These are phyloP conservation scores for Zosterops borbonicus DNA, from an alignment of 2,113 vertebrate genomes.

Conservation along the genomic window DNA sequence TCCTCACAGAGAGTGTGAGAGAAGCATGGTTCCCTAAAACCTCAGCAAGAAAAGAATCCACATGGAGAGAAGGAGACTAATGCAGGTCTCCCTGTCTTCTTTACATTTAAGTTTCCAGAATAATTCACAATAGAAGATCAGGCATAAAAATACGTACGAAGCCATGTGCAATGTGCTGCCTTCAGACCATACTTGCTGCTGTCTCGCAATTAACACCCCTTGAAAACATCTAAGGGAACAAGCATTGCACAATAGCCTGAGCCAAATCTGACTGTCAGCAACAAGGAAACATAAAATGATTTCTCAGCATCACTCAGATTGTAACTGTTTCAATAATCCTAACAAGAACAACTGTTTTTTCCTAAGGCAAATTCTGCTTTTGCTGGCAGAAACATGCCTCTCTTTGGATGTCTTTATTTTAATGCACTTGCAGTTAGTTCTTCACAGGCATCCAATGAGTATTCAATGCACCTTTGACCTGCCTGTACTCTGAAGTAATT, in stretches of 20 bases:
- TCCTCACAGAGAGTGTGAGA: background rate
- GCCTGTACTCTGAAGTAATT: background rate
- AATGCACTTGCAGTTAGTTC: background rate
- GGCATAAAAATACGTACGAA: background rate
- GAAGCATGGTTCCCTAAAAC: background rate
- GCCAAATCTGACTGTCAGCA: background rate
- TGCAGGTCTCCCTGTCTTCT: background rate
- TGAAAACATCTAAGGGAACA: background rate
- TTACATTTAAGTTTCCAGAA: background rate
- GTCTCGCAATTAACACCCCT: background rate
- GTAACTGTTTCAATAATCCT: background rate
- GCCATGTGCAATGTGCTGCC: background rate
- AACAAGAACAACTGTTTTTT: background rate
- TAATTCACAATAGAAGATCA: background rate
- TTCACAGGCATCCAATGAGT: background rate
- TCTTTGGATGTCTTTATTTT: background rate
- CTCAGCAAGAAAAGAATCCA: background rate
- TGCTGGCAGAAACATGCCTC: background rate
- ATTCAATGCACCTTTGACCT: background rate
- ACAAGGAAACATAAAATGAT: background rate
- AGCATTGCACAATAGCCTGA: background rate
- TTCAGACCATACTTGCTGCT: background rate
- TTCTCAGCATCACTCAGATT: background rate
- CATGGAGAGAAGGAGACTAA: background rate
- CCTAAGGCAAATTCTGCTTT: background rate